These are phyloP conservation scores for Dicentrarchus labrax DNA, from an alignment of 2,113 vertebrate genomes.

Conservation along the genomic window DNA sequence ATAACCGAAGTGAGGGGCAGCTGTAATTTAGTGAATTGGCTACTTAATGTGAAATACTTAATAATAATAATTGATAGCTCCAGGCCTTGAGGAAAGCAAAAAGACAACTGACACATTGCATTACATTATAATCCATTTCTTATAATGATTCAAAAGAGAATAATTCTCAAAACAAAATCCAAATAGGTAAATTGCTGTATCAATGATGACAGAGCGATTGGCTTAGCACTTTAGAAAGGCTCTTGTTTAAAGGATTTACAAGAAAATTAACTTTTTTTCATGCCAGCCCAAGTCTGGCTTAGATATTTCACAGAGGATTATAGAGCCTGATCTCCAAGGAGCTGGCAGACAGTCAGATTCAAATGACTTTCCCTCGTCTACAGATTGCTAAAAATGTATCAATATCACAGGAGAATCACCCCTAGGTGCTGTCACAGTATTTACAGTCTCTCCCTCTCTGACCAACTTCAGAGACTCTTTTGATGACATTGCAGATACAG, in stretches of 20 bases:
- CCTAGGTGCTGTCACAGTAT: slow-evolving; percentile 31
- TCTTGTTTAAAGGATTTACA: slow-evolving; percentile 47
- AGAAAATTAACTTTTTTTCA: slow-evolving; percentile 56
- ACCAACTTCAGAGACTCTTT: slow-evolving; percentile 36
- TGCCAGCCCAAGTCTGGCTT: slow-evolving; percentile 20
- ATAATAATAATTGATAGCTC: neutral
- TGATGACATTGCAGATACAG: slow-evolving; percentile 65
- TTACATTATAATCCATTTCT: slow-evolving; percentile 14
- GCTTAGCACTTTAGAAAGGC: slow-evolving; percentile 8
- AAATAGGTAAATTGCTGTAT: slow-evolving; percentile 34
- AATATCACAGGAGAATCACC: slow-evolving; percentile 42
- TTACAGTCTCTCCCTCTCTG: slow-evolving; percentile 42
- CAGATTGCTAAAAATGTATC: slow-evolving; percentile 45
- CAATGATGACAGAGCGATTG: slow-evolving; percentile 5
- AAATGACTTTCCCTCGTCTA: slow-evolving; percentile 20
- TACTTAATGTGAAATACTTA: neutral
- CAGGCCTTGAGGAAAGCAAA: neutral
- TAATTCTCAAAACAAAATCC: slow-evolving; percentile 24
- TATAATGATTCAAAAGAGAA: slow-evolving; percentile 11
- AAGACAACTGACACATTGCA: slow-evolving; percentile 1
- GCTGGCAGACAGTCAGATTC: slow-evolving; percentile 44
- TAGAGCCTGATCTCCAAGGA: slow-evolving; percentile 27
- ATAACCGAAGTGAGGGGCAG: no score
- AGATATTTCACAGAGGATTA: slow-evolving; percentile 59
- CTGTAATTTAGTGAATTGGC: no score